Evolutionary conservation across 2,113 vertebrate species (phyloP), one percentile per base, ranked within the genome.

Genomic region (Leptobrachium ailaonicum): DNA sequence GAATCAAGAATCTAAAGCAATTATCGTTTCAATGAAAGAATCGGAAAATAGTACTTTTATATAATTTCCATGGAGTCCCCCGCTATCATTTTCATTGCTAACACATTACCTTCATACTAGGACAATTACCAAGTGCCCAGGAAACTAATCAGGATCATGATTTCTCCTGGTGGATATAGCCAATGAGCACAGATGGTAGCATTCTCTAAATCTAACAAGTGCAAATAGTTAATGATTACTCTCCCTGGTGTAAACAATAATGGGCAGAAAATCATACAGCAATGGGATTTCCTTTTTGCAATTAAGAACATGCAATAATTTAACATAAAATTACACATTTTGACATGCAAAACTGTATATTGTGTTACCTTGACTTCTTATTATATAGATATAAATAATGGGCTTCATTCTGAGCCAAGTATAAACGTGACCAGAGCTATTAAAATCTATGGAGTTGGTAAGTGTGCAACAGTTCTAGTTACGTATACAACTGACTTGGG

Each of bases 171-270:
- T 73, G 71, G 54, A 74, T 80, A n/a, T 20, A 56, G 40, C 64
- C 14, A 79, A 66, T 42, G 44, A 71, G 56, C 43, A 68, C 79
- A 81, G 73, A 72, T 81, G 79, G 71, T 75, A 81, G 44, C 43
- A 63, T 40, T 81, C 73, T 75, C 58, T 69, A 66, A 66, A 32
- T 10, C 63, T 74, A 80, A 75, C 68, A 72, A 81, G 69, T 69
- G 41, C 66, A 75, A 81, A 81, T 75, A 75, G 79, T 69, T 81
- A 69, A 68, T 73, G 63, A 80, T 80, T 73, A 80, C 73, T 80
- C 53, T 67, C 68, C 41, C 60, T 54, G 9, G 66, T 45, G 11
- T 14, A 66, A 73, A 42, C 78, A 75, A 69, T 69, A 44, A 56
- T 40, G 64, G 43, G 71, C 32, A 66, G 11, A 69, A 54, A 54